phyloP scores from a whole-genome alignment of 1,140 invertebrate species.

The Calycopis cecrops region DNA sequence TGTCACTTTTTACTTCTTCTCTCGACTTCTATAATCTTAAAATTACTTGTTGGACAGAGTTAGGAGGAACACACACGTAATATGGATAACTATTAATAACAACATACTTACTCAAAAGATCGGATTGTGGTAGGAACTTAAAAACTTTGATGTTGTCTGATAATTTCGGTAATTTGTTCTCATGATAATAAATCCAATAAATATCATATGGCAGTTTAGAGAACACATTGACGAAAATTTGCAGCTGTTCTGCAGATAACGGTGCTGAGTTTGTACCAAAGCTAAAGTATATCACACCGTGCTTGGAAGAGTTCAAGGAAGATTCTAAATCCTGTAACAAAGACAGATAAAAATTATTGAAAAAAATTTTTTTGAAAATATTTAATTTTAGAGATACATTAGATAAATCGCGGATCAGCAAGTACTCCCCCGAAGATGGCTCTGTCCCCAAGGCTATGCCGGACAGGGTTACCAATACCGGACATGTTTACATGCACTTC shows the following conservation, averaged over 20 bases:
- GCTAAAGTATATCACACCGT: slow-evolving; percentile 70
- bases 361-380: too few relatives aligned
- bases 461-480: too few relatives aligned
- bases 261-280: slow-evolving; percentile 67
- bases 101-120: slow-evolving; percentile 20
- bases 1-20: too few relatives aligned
- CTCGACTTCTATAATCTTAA: too few relatives aligned
- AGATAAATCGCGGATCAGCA: too few relatives aligned
- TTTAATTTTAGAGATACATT: too few relatives aligned
- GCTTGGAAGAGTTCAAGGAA: slow-evolving; percentile 34
- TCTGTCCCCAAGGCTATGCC: too few relatives aligned
- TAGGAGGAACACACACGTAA: too few relatives aligned
- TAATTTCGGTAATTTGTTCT: slow-evolving; percentile 28
- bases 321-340: slow-evolving; percentile 30
- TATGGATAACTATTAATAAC: neutral
- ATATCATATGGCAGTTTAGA: slow-evolving; percentile 60
- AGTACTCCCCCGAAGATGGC: too few relatives aligned
- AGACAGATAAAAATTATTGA: neutral
- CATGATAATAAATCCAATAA: slow-evolving; percentile 72
- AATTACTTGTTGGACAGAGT: too few relatives aligned
- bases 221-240: slow-evolving; percentile 62
- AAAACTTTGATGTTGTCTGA: slow-evolving; percentile 44
- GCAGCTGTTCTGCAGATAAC: slow-evolving; percentile 47
- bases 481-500: too few relatives aligned
- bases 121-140: slow-evolving; percentile 71